A percentile compares a stretch with the other conserved stretches of the same genome.
These are phyloP conservation scores for Parascotia fuliginaria DNA, from an alignment of 2,888 invertebrate species.

Conservation along the genomic window DNA sequence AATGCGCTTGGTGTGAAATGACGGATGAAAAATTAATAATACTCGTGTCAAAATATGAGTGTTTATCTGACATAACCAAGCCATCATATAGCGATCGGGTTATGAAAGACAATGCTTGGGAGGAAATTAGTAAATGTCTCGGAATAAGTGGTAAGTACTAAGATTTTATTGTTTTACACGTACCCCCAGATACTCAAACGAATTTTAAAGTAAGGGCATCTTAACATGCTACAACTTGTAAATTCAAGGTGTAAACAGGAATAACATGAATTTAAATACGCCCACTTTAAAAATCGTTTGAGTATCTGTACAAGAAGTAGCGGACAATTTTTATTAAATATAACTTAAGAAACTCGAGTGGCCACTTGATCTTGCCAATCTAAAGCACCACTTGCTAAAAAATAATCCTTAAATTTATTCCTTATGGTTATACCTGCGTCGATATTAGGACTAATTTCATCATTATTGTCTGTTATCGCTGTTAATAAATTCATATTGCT, in stretches of 20 bases:
- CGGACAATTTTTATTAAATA: constrained; percentile 15
- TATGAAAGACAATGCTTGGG: constrained; percentile 15
- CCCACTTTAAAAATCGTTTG: constrained; percentile 8
- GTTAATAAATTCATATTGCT: constrained; percentile 14
- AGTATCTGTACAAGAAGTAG: constrained; percentile 15
- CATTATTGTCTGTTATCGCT: constrained; percentile 15
- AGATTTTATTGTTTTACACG: constrained; percentile 11
- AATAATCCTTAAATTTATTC: constrained; percentile 15
- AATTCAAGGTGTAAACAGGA: constrained; percentile 11
- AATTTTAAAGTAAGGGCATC: constrained; percentile 10
- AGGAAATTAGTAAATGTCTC: constrained; percentile 14
- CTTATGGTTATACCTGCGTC: constrained; percentile 15
- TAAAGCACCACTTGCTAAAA: constrained; percentile 14
- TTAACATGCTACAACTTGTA: constrained; percentile 11
- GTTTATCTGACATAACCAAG: constrained; percentile 20
- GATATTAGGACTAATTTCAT: constrained; percentile 12
- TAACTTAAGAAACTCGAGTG: constrained; percentile 18
- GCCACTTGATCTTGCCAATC: constrained; percentile 14
- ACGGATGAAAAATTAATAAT: not conserved
- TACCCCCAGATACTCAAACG: constrained; percentile 6
- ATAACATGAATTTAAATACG: constrained; percentile 12
- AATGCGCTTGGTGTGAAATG: too few species aligned
- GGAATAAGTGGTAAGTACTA: constrained; percentile 15
- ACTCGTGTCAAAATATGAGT: constrained; percentile 14
- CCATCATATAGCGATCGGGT: constrained; percentile 17